Percentiles rank a stretch among this genome's conserved stretches.
These are phyloP conservation scores for Denticeps clupeoides DNA, from an alignment of 2,797 vertebrate genomes.

Conservation along the genomic window DNA sequence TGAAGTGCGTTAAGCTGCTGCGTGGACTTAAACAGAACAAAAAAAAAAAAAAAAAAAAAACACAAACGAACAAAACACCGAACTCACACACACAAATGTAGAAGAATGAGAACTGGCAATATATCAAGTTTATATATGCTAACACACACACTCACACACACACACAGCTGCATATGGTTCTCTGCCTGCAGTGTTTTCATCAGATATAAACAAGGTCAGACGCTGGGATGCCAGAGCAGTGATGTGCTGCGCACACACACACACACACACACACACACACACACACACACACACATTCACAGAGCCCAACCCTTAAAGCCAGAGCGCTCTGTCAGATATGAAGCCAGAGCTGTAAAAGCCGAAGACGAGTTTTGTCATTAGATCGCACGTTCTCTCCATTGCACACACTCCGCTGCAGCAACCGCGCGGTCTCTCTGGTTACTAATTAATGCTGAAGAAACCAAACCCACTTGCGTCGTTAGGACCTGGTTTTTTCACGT, in stretches of 20 bases:
- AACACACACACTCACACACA: too few species aligned
- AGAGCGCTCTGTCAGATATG: neutral
- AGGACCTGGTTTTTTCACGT: too few species aligned
- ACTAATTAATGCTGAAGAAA: conserved; percentile 18
- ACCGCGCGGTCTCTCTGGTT: conserved; percentile 16
- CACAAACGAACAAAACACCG: too few species aligned
- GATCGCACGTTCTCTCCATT: conserved; percentile 7
- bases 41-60: too few species aligned
- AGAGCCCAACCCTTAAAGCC: neutral
- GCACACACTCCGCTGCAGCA: conserved; percentile 10
- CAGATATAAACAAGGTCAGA: conserved; percentile 3
- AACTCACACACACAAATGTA: too few species aligned
- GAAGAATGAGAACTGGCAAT: too few species aligned
- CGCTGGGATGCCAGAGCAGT: neutral
- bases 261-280: neutral
- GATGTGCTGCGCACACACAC: neutral
- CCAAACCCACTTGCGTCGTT: conserved; percentile 15
- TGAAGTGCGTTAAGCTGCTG: too few species aligned
- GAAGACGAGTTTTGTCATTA: conserved; percentile 7
- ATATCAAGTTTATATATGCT: too few species aligned
- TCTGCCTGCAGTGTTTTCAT: neutral
- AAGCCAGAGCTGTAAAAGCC: neutral
- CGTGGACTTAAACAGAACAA: too few species aligned
- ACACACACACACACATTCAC: neutral
- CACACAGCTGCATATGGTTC: neutral